A percentile compares a stretch with the other conserved stretches of the same genome.
phyloP scores from a whole-genome alignment of 2,888 invertebrate genomes.

The Quadriops clusia region DNA sequence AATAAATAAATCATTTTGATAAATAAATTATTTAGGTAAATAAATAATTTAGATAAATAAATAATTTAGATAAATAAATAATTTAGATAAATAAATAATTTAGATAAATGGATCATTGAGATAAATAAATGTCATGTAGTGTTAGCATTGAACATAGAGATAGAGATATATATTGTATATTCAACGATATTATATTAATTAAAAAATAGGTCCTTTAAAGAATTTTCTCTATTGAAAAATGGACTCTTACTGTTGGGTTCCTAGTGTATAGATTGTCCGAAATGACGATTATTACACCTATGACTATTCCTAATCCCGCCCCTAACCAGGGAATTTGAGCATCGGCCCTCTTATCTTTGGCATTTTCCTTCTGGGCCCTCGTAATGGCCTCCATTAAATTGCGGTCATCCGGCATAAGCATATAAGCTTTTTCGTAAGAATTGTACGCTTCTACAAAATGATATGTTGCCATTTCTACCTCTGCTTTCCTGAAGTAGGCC shows the following conservation, averaged over 20 bases:
- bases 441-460: constrained; percentile 55
- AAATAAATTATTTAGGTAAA: no score
- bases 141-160: no score
- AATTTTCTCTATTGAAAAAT: neutral
- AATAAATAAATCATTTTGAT: no score
- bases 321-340: constrained; percentile 65
- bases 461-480: constrained; percentile 57
- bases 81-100: no score
- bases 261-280: constrained; percentile 54
- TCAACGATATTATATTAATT: constrained; percentile 4
- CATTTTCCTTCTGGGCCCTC: constrained; percentile 29
- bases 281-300: constrained; percentile 57
- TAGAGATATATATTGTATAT: constrained; percentile 1
- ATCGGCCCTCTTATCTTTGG: constrained; percentile 37
- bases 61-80: no score
- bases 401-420: constrained; percentile 53
- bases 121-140: no score
- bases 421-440: constrained; percentile 55
- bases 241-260: constrained; percentile 49
- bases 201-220: constrained; percentile 6
- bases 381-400: constrained; percentile 51
- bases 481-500: constrained; percentile 63
- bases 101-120: no score
- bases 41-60: no score
- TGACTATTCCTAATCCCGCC: constrained; percentile 57